Conservation (phyloP, 2,888 invertebrate species). For the Alcis repandata region DNA sequence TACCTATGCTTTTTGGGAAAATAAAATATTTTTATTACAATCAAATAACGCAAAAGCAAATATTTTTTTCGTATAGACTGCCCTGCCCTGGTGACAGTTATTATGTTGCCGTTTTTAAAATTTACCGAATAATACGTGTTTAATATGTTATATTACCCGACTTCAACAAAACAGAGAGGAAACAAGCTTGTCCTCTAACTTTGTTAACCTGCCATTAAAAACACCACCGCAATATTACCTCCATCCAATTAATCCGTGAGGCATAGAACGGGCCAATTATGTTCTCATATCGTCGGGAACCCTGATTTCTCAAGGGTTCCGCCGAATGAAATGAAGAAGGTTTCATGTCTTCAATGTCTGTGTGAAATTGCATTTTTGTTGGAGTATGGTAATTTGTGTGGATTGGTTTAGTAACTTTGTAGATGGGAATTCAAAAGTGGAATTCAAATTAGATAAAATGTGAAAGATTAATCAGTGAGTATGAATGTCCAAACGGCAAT, state of each 20-base stretch:
- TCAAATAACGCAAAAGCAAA: too few relatives aligned
- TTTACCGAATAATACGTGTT: too few relatives aligned
- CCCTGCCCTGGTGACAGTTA: too few relatives aligned
- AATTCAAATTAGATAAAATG: too few relatives aligned
- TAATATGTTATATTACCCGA: not conserved
- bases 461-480: too few relatives aligned
- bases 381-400: conserved; percentile 3
- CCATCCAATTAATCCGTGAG: conserved; percentile 44
- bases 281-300: conserved; percentile 49
- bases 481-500: too few relatives aligned
- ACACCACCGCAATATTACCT: conserved; percentile 38
- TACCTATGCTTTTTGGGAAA: too few relatives aligned
- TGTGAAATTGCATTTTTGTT: conserved; percentile 37
- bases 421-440: not conserved
- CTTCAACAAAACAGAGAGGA: not conserved
- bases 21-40: too few relatives aligned
- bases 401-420: conserved; percentile 26
- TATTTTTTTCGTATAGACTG: too few relatives aligned
- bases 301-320: conserved; percentile 53
- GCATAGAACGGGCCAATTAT: conserved; percentile 44
- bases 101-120: too few relatives aligned
- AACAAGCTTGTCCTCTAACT: not conserved
- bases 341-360: conserved; percentile 38
- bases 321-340: conserved; percentile 48
- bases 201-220: conserved; percentile 44